phyloP scores from a whole-genome alignment of 2,888 invertebrate species.

The Pandemis cinnamomeana region DNA sequence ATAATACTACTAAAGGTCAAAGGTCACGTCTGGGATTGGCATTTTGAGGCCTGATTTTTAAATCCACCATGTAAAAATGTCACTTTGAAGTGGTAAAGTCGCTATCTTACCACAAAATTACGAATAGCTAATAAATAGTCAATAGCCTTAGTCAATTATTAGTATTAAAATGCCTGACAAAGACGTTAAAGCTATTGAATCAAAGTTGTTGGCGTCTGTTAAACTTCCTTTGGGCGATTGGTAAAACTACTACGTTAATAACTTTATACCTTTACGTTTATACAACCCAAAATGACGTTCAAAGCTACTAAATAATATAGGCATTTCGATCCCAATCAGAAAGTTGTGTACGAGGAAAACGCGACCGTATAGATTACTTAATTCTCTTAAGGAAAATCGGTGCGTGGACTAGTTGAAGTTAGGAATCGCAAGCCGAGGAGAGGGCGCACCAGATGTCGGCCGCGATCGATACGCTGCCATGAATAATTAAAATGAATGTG shows the following conservation, averaged over 20 bases:
- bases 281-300: neutral
- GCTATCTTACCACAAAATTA: too few species aligned
- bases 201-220: neutral
- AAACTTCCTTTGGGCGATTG: neutral
- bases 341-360: conserved; percentile 11
- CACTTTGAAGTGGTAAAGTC: too few species aligned
- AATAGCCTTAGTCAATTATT: too few species aligned
- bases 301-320: neutral
- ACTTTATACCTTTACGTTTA: neutral
- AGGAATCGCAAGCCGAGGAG: conserved; percentile 25
- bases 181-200: too few species aligned
- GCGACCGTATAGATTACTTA: conserved; percentile 1
- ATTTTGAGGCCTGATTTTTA: too few species aligned
- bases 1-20: neutral
- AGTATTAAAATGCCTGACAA: too few species aligned
- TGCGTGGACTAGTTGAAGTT: conserved; percentile 26
- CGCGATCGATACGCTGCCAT: conserved; percentile 67
- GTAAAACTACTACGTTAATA: neutral
- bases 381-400: conserved; percentile 1
- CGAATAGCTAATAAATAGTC: too few species aligned
- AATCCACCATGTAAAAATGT: too few species aligned
- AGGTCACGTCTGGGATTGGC: neutral
- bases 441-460: conserved; percentile 52
- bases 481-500: conserved; percentile 76
- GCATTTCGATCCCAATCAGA: neutral